Evolutionary conservation across 2,797 vertebrate genomes (phyloP).

Genomic region (Pachyuromys duprasi): DNA sequence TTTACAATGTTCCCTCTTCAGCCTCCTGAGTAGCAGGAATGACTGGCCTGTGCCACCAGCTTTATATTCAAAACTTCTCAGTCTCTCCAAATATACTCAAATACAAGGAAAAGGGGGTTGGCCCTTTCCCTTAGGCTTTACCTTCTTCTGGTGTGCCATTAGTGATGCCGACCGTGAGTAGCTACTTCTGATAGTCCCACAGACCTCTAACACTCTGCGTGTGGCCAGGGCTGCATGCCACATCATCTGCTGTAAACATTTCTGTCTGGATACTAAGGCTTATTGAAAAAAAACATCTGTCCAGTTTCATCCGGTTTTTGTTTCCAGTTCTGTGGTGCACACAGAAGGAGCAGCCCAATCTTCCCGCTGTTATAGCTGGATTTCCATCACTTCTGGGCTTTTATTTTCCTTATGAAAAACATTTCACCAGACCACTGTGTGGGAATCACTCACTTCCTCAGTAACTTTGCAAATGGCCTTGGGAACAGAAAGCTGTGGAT

Average conservation of each 20-base stretch:
- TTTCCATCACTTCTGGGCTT: background rate
- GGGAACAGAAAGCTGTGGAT: background rate
- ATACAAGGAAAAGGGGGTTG: background rate
- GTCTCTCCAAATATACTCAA: background rate
- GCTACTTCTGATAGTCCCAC: background rate
- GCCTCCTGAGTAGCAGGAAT: background rate
- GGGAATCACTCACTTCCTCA: background rate
- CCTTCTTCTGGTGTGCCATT: background rate
- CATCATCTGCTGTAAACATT: background rate
- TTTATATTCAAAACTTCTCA: background rate
- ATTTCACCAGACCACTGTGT: background rate
- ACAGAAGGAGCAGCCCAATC: background rate
- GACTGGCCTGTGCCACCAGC: background rate
- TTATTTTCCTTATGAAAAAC: background rate
- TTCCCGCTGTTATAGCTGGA: background rate
- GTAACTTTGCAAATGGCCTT: background rate
- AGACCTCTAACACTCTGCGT: background rate
- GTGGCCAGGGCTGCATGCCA: background rate
- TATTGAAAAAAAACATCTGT: background rate
- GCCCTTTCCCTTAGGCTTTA: background rate
- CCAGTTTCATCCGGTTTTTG: background rate
- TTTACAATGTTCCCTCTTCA: background rate
- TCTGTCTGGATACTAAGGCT: background rate
- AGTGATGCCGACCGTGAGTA: background rate
- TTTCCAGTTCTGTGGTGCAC: too few species aligned